phyloP scores from a whole-genome alignment of 2,888 invertebrate species.

The Aproaerema taeniolella region DNA sequence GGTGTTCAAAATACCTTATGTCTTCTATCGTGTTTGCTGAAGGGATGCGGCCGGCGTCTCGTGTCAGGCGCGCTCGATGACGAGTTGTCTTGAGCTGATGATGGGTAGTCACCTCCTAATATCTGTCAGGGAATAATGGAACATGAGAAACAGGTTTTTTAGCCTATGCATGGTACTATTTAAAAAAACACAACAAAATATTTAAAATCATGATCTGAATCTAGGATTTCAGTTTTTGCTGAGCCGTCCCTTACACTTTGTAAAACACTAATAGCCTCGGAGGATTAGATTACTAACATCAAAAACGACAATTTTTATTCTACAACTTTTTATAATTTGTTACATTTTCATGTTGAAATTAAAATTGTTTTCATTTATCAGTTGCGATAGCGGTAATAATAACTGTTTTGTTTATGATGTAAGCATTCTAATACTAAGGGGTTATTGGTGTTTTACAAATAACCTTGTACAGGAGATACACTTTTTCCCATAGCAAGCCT shows the following conservation, averaged over 20 bases:
- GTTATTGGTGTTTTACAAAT: background rate
- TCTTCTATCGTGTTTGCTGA: conserved; percentile 64
- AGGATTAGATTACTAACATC: background rate
- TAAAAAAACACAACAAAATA: no score
- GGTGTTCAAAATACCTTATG: conserved; percentile 67
- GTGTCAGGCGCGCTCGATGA: conserved; percentile 61
- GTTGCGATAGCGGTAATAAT: background rate
- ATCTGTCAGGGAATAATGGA: no score
- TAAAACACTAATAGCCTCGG: background rate
- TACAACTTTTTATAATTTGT: background rate
- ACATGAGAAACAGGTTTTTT: background rate
- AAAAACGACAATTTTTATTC: background rate
- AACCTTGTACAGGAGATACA: background rate
- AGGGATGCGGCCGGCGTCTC: conserved; percentile 53
- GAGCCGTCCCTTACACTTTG: no score
- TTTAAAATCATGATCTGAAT: no score
- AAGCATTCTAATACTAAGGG: background rate
- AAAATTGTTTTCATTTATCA: background rate
- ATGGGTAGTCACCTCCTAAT: conserved; percentile 55
- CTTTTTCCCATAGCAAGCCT: no score
- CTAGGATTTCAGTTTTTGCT: no score
- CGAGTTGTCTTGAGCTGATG: conserved; percentile 66
- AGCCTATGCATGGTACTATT: no score
- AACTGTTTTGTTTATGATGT: background rate
- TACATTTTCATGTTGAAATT: background rate